phyloP scores from a whole-genome alignment of 1,140 invertebrate genomes.

The Pantala flavescens region DNA sequence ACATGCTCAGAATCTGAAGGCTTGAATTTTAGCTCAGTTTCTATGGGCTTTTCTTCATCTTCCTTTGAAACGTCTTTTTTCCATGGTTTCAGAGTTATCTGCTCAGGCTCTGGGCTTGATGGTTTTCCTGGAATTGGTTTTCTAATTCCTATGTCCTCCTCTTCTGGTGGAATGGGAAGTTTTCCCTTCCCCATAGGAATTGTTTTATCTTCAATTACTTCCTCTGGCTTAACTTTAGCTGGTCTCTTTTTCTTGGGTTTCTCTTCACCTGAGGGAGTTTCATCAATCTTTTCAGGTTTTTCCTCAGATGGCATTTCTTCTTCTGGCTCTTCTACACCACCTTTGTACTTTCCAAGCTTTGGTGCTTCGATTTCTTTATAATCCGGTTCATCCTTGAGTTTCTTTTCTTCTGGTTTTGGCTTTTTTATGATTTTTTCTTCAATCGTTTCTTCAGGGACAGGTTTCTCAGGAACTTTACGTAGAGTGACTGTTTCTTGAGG shows the following conservation, averaged over 20 bases:
- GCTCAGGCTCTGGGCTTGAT: constrained; percentile 17
- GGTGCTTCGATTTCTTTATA: constrained; percentile 12
- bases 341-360: constrained; percentile 6
- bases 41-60: constrained; percentile 9
- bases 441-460: constrained; percentile 31
- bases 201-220: constrained; percentile 33
- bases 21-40: constrained; percentile 11
- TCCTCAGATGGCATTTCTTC: background rate
- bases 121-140: background rate
- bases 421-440: constrained; percentile 35
- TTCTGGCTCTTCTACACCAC: background rate
- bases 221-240: constrained; percentile 37
- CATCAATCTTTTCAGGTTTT: constrained; percentile 14
- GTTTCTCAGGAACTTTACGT: constrained; percentile 39
- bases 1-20: background rate
- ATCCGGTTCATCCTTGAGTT: constrained; percentile 11
- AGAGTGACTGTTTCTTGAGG: constrained; percentile 38
- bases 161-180: background rate
- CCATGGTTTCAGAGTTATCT: constrained; percentile 18
- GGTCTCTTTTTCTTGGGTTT: constrained; percentile 13
- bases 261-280: constrained; percentile 12
- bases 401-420: constrained; percentile 34
- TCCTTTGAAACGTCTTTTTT: constrained; percentile 10
- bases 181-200: constrained; percentile 24
- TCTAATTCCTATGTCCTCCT: background rate